These are phyloP conservation scores for Myopa tessellatipennis DNA, from an alignment of 2,888 invertebrate species.

Conservation along the genomic window DNA sequence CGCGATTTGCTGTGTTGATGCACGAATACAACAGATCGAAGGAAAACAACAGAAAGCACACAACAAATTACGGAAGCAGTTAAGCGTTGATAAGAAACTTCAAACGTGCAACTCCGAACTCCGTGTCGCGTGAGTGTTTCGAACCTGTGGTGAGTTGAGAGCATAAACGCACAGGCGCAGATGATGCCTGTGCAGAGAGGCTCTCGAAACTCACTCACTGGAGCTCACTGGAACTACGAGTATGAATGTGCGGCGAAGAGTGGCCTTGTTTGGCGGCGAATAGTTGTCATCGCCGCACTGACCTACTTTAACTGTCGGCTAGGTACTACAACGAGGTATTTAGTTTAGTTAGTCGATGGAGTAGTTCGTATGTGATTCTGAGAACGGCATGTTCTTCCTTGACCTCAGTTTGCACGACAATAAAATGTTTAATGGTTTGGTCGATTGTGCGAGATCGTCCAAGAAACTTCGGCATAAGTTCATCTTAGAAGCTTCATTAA, in stretches of 20 bases:
- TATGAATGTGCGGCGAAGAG: slow-evolving; percentile 26
- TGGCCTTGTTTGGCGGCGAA: slow-evolving; percentile 22
- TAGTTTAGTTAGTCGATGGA: too few species aligned
- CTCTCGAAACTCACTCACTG: background rate
- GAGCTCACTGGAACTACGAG: background rate
- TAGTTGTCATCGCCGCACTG: slow-evolving; percentile 44
- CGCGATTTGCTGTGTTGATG: slow-evolving; percentile 3
- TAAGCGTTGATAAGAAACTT: background rate
- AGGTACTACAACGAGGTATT: background rate
- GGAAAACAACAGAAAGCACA: background rate
- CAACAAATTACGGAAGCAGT: background rate
- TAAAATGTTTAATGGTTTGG: slow-evolving; percentile 11
- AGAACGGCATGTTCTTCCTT: background rate
- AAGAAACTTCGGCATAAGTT: background rate
- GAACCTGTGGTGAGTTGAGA: too few species aligned
- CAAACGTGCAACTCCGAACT: background rate
- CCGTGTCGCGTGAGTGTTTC: too few species aligned
- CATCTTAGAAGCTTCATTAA: background rate
- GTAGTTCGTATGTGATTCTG: background rate
- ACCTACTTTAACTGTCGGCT: slow-evolving; percentile 42
- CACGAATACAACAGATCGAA: background rate
- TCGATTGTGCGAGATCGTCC: background rate
- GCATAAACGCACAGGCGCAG: slow-evolving; percentile 1
- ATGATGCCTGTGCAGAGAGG: too few species aligned
- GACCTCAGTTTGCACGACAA: background rate